Evolutionary conservation across 2,888 invertebrate species (phyloP).

Genomic region (Eudasyphora cyanicolor): DNA sequence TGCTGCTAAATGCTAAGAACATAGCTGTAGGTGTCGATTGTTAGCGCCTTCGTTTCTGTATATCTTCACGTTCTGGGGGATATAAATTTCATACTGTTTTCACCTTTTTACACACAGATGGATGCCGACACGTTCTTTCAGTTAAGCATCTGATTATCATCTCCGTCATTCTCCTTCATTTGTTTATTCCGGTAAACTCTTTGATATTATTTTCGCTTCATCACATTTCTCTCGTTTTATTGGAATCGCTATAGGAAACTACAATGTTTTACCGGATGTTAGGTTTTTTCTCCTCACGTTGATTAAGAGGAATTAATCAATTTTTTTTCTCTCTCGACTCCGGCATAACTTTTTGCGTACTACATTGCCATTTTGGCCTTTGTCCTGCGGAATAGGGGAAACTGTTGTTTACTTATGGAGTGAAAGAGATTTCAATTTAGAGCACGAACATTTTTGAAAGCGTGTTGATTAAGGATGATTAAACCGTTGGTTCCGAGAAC

Average conservation of each 20-base stretch:
- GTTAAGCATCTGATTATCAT: background rate
- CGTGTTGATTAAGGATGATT: too few relatives aligned
- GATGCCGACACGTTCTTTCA: background rate
- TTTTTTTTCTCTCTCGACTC: conserved; percentile 41
- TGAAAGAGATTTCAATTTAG: too few relatives aligned
- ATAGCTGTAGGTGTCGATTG: too few relatives aligned
- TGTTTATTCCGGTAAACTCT: background rate
- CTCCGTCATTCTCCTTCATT: background rate
- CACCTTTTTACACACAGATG: background rate
- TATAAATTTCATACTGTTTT: background rate
- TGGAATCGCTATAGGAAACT: background rate
- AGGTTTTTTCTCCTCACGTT: conserved; percentile 48
- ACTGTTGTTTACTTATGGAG: background rate
- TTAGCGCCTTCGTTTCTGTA: too few relatives aligned
- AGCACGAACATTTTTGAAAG: background rate
- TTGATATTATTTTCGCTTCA: background rate
- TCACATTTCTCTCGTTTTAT: background rate
- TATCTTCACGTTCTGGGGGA: too few relatives aligned
- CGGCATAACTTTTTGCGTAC: background rate
- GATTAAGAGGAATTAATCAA: conserved; percentile 67
- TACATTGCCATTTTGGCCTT: background rate
- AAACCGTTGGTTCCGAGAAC: too few relatives aligned
- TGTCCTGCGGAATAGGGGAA: background rate
- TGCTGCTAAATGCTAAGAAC: too few relatives aligned
- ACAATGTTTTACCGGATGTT: conserved; percentile 6